Percentiles rank a stretch among this genome's conserved stretches.
Evolutionary conservation across 2,888 invertebrate genomes (phyloP).

Genomic region (Machimus rusticus): DNA sequence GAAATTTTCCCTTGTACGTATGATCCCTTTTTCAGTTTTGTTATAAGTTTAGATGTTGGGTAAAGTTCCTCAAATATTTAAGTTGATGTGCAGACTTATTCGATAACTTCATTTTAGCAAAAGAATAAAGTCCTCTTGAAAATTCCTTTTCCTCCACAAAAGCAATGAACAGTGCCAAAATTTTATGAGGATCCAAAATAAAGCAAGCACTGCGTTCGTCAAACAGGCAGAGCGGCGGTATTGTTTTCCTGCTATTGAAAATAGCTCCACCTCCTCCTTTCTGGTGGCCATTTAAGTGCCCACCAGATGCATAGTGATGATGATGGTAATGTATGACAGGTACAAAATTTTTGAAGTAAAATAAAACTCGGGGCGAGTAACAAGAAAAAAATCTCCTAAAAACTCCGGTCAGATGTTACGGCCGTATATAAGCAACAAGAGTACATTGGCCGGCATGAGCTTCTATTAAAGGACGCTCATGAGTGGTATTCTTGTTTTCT

Average conservation of each 20-base stretch:
- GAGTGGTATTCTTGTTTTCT: slow-evolving; percentile 16
- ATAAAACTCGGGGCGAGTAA: not conserved
- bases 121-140: not conserved
- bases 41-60: too few species aligned
- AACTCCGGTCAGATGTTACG: not conserved
- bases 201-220: not conserved
- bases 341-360: slow-evolving; percentile 19
- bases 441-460: slow-evolving; percentile 13
- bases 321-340: slow-evolving; percentile 26
- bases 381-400: not conserved
- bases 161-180: not conserved
- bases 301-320: not conserved
- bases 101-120: not conserved
- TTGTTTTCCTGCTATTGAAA: slow-evolving; percentile 19
- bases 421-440: not conserved
- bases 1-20: too few species aligned
- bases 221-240: not conserved
- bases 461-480: slow-evolving; percentile 34
- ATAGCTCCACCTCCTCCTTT: slow-evolving; percentile 10
- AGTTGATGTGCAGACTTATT: not conserved
- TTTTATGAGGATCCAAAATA: not conserved
- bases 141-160: not conserved
- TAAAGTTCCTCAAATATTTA: not conserved
- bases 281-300: slow-evolving; percentile 20
- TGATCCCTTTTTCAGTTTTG: too few species aligned